Conservation (phyloP, 2,113 vertebrate species). For the Mungos mungo region DNA sequence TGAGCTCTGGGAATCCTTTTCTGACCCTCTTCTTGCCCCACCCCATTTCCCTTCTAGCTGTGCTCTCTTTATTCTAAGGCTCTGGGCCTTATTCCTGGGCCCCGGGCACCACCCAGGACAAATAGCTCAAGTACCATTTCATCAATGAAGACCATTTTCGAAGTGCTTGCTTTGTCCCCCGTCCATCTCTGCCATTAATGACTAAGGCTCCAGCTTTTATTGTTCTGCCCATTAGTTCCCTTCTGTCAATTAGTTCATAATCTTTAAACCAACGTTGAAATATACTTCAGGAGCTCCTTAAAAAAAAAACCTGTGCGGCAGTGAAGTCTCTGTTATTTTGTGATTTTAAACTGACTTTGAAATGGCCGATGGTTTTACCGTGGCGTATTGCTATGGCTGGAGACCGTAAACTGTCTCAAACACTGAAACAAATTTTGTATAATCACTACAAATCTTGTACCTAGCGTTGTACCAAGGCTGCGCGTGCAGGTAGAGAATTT, state of each 20-base stretch:
- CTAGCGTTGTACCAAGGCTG: not conserved
- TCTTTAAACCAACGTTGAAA: not conserved
- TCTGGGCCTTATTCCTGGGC: not conserved
- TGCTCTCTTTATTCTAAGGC: not conserved
- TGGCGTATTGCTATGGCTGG: not conserved
- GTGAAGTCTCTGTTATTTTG: not conserved
- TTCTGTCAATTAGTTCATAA: conserved; percentile 4
- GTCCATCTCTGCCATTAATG: not conserved
- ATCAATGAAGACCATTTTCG: not conserved
- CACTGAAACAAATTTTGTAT: conserved; percentile 33
- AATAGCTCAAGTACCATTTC: not conserved
- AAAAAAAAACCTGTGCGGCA: not conserved
- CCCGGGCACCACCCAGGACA: not conserved
- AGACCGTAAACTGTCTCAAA: not conserved
- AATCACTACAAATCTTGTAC: not conserved
- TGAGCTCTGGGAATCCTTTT: not conserved
- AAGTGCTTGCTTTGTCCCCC: not conserved
- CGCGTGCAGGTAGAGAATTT: not conserved
- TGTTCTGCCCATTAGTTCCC: not conserved
- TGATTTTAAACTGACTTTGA: not conserved
- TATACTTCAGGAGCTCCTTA: not conserved
- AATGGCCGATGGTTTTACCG: not conserved
- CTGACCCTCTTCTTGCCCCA: not conserved
- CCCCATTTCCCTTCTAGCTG: not conserved
- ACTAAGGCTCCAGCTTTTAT: not conserved